A percentile compares a stretch with the other conserved stretches of the same genome.
Conservation (phyloP, 1,140 invertebrate genomes). For the Cherax destructor region DNA sequence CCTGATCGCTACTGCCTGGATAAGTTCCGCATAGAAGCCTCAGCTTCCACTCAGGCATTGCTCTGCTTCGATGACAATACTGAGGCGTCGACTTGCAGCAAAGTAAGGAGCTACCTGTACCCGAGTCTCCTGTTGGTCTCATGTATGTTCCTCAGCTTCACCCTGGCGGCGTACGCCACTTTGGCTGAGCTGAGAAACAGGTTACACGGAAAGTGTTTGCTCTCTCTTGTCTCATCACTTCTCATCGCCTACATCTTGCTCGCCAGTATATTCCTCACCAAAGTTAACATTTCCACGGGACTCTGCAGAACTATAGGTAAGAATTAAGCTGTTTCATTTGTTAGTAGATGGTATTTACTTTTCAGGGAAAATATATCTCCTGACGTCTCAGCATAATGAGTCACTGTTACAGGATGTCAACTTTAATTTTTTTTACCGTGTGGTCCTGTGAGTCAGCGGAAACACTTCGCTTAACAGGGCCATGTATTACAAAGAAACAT, state of each 20-base stretch:
- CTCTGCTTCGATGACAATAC: not conserved
- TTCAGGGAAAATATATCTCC: too few relatives aligned
- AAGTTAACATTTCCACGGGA: not conserved
- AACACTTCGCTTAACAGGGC: too few relatives aligned
- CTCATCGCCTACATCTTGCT: constrained; percentile 16
- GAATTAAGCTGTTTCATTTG: too few relatives aligned
- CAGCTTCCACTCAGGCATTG: constrained; percentile 3
- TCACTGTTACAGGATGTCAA: too few relatives aligned
- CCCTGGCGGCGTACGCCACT: constrained; percentile 16
- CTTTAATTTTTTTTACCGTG: too few relatives aligned
- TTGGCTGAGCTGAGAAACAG: not conserved
- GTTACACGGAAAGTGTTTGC: constrained; percentile 10
- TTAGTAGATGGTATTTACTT: too few relatives aligned
- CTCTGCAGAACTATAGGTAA: not conserved
- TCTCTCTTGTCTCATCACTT: constrained; percentile 12
- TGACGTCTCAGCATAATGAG: too few relatives aligned
- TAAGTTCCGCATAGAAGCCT: not conserved
- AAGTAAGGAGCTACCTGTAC: not conserved
- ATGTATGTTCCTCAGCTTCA: not conserved
- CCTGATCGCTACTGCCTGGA: not conserved
- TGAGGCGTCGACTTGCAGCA: not conserved
- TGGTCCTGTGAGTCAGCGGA: too few relatives aligned
- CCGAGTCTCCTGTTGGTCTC: constrained; percentile 21
- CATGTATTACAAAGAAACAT: too few relatives aligned
- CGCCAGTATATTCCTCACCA: not conserved